Evolutionary conservation across 2,797 vertebrate genomes (phyloP), one percentile per base, ranked within the genome.

Genomic region (Xenops minutus): DNA sequence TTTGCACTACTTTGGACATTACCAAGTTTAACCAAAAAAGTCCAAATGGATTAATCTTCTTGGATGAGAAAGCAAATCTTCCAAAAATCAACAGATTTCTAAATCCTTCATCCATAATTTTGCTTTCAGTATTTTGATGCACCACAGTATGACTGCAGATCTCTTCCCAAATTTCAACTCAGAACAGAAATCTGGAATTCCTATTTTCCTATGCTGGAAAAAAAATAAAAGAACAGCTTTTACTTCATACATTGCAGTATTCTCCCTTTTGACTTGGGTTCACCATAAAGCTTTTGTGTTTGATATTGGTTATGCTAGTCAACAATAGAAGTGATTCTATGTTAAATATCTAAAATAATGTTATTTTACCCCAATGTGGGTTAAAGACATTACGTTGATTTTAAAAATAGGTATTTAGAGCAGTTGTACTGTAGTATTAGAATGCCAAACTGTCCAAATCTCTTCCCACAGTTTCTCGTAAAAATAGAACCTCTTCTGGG

Each of bases 381-480:
- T 89, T 94, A 88, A 95, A 92, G 37, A 61, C 29, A 91, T 71
- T 30, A 87, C 1, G 0, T 4, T 93, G 72, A 75, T 68, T 82
- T 83, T 30, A 74, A 89, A 94, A 92, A 55, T 66, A 78, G 59
- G 23, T 79, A 79, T 94, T 73, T 89, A 81, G 82, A 97, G 87
- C 66, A 85, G 73, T 68, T 49, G 64, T 66, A 93, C 54, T 78
- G 44, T 41, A 44, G 29, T 56, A 92, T 94, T 92, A 91, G 51
- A 85, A 83, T 15, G 32, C 69, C 95, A 91, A 81, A 86, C 91
- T n/a, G 73, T 73, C 85, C 88, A 94, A 78, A 66, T 69, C 19
- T 84, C 85, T 93, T 96, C 94, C 92, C 89, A 88, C 88, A 68
- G 73, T 14, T 93, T 93, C 92, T 85, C 66, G 30, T 81, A 95